Conservation (phyloP, 1,140 invertebrate species). For the Bombus sibiricus region DNA sequence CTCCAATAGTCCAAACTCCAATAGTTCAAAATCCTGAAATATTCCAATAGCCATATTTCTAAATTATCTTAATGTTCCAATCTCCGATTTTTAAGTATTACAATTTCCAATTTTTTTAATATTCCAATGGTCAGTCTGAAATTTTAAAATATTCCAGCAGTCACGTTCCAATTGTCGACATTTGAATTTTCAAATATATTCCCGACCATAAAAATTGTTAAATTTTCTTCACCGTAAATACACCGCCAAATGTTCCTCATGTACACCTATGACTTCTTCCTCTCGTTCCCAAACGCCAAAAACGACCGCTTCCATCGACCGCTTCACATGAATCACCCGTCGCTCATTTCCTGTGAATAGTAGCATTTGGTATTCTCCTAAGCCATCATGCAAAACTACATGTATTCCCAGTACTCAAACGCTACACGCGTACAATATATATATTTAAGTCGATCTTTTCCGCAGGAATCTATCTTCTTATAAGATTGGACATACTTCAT, state of each 20-base stretch:
- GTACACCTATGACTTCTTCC: too few relatives aligned
- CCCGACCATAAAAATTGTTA: too few relatives aligned
- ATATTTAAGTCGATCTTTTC: background rate
- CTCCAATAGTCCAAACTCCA: background rate
- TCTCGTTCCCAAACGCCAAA: background rate
- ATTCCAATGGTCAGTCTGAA: background rate
- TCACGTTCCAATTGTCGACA: background rate
- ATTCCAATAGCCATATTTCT: background rate
- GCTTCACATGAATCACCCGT: conserved; percentile 4
- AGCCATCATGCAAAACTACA: conserved; percentile 26
- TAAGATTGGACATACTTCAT: background rate
- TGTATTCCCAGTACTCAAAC: conserved; percentile 19
- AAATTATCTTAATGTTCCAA: background rate
- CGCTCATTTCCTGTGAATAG: conserved; percentile 13
- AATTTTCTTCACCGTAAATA: background rate
- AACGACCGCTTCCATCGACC: background rate
- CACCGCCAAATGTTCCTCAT: too few relatives aligned
- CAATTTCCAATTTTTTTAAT: background rate
- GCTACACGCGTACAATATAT: background rate
- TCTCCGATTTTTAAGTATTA: background rate
- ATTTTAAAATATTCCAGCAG: background rate
- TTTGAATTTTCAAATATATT: background rate
- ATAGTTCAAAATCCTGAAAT: background rate
- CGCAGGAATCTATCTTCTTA: background rate
- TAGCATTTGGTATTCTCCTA: conserved; percentile 31